Evolutionary conservation across 2,888 invertebrate species (phyloP).

Genomic region (Polydrusus pterygomalis): DNA sequence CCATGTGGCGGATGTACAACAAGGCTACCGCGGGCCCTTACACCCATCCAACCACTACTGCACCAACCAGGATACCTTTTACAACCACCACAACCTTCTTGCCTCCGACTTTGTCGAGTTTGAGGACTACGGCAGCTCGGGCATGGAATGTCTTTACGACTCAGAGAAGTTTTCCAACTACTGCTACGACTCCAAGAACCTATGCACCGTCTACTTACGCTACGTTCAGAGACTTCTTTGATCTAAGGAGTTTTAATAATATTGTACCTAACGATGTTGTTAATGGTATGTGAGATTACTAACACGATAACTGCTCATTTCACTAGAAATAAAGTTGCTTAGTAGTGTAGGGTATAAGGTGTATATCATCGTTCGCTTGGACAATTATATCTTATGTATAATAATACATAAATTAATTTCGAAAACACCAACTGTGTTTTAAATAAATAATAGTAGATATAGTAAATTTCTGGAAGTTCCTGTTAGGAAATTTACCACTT

Average conservation of each 20-base stretch:
- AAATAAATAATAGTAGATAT: too few species aligned
- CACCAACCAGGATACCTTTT: constrained; percentile 56
- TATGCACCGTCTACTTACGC: constrained; percentile 55
- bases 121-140: constrained; percentile 66
- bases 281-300: constrained; percentile 63
- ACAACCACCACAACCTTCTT: constrained; percentile 54
- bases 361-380: neutral
- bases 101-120: constrained; percentile 62
- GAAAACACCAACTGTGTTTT: too few species aligned
- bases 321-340: neutral
- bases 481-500: too few species aligned
- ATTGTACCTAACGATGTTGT: constrained; percentile 65
- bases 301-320: neutral
- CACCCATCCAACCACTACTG: constrained; percentile 60
- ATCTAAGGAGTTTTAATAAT: constrained; percentile 70
- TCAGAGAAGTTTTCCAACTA: constrained; percentile 79
- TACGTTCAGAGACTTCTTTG: constrained; percentile 68
- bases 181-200: constrained; percentile 75
- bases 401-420: too few species aligned
- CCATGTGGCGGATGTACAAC: constrained; percentile 60
- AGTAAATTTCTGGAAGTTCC: too few species aligned
- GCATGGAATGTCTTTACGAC: constrained; percentile 73
- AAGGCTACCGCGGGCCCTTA: constrained; percentile 47
- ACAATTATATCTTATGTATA: too few species aligned
- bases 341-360: neutral